Evolutionary conservation across 2,113 vertebrate genomes (phyloP).

Genomic region (Gymnarchus niloticus): DNA sequence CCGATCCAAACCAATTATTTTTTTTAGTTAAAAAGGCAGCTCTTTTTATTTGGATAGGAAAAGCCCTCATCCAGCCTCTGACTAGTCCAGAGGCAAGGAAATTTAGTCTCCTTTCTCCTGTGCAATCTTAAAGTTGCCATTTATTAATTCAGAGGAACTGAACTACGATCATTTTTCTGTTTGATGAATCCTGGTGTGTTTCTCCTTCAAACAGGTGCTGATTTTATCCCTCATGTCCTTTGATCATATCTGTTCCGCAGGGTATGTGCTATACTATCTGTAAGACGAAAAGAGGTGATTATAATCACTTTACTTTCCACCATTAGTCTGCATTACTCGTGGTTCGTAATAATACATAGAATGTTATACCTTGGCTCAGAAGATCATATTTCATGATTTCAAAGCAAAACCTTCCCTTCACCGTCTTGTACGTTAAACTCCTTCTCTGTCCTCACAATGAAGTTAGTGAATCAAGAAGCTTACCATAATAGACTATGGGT

Average conservation of each 20-base stretch:
- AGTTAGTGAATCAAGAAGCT: neutral
- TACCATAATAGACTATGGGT: neutral
- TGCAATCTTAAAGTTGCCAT: neutral
- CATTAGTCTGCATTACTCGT: neutral
- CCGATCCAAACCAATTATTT: neutral
- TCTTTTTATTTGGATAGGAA: conserved; percentile 30
- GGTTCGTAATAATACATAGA: neutral
- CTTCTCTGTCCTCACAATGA: neutral
- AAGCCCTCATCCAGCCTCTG: neutral
- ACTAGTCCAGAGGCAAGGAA: neutral
- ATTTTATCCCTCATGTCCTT: neutral
- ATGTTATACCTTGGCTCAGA: neutral
- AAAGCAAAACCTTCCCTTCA: neutral
- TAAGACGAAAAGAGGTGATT: neutral
- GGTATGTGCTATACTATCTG: neutral
- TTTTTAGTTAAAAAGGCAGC: conserved; percentile 24
- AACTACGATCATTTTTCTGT: neutral
- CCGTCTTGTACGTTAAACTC: neutral
- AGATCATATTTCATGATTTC: neutral
- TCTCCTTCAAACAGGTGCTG: neutral
- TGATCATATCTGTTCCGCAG: neutral
- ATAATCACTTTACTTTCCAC: neutral
- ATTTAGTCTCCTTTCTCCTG: neutral
- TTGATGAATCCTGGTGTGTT: neutral
- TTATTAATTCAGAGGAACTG: neutral